Evolutionary conservation across 2,113 vertebrate species (phyloP).

Genomic region (Pituophis catenifer): DNA sequence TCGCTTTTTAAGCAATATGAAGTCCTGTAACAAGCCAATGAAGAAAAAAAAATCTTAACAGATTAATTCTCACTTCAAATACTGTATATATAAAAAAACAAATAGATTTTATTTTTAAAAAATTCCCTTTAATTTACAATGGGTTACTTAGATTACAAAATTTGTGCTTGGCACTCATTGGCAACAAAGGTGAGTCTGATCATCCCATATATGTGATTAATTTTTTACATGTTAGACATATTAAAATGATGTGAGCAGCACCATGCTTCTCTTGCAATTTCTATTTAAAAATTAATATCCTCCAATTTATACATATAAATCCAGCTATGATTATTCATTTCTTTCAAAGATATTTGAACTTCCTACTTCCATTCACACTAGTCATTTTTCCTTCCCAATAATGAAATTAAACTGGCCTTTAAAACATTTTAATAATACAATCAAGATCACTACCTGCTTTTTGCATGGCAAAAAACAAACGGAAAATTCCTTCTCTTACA

Average conservation of each 20-base stretch:
- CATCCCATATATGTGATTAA: too few relatives aligned
- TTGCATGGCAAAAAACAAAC: neutral
- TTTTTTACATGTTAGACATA: too few relatives aligned
- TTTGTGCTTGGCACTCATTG: too few relatives aligned
- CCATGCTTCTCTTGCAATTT: too few relatives aligned
- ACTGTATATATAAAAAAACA: too few relatives aligned
- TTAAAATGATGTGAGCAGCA: too few relatives aligned
- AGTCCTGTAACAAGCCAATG: neutral
- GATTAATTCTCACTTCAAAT: neutral
- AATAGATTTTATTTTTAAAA: too few relatives aligned
- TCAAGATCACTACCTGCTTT: neutral
- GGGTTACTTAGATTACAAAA: too few relatives aligned
- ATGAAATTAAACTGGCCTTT: neutral
- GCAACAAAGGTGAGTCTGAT: too few relatives aligned
- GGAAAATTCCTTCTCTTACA: neutral
- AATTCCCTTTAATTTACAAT: too few relatives aligned
- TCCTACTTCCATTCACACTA: neutral
- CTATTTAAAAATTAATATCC: too few relatives aligned
- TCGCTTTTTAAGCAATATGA: neutral
- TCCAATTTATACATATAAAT: neutral
- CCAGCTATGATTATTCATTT: neutral
- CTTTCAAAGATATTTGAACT: neutral
- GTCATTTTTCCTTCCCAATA: neutral
- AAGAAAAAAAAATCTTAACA: neutral
- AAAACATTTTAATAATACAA: neutral